These are phyloP conservation scores for Euwallacea similis DNA, from an alignment of 1,140 invertebrate genomes.

Conservation along the genomic window DNA sequence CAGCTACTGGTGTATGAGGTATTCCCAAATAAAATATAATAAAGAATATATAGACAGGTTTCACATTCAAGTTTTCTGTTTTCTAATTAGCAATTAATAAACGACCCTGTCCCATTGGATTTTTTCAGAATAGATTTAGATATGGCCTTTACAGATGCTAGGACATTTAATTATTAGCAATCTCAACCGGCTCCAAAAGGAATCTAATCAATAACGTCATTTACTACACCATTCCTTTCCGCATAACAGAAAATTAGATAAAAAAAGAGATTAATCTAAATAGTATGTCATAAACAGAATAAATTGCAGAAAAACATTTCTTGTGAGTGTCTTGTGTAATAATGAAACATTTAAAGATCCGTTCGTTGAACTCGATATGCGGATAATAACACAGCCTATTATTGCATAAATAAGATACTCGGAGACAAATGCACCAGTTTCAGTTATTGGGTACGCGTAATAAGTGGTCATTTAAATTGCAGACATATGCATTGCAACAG, in stretches of 20 bases:
- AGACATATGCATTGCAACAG: not conserved
- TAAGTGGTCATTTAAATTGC: constrained; percentile 1
- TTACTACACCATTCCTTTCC: not conserved
- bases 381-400: constrained; percentile 3
- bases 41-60: too few species aligned
- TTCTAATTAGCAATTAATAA: too few species aligned
- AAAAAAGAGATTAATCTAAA: constrained; percentile 7
- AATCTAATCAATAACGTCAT: constrained; percentile 4
- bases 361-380: constrained; percentile 9
- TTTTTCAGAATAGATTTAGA: too few species aligned
- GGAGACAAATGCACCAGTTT: not conserved
- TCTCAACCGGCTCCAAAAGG: not conserved
- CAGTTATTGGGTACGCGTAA: not conserved
- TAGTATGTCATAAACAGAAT: constrained; percentile 1
- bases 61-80: too few species aligned
- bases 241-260: constrained; percentile 9
- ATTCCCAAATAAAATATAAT: too few species aligned
- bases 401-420: constrained; percentile 13
- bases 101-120: too few species aligned
- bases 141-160: too few species aligned
- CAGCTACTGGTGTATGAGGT: too few species aligned
- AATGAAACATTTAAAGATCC: constrained; percentile 1
- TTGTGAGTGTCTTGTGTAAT: constrained; percentile 5
- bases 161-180: too few species aligned
- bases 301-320: constrained; percentile 13